Percentiles rank a stretch among this genome's conserved stretches.
Evolutionary conservation across 2,888 invertebrate species (phyloP).

Genomic region (Drosophila merina): DNA sequence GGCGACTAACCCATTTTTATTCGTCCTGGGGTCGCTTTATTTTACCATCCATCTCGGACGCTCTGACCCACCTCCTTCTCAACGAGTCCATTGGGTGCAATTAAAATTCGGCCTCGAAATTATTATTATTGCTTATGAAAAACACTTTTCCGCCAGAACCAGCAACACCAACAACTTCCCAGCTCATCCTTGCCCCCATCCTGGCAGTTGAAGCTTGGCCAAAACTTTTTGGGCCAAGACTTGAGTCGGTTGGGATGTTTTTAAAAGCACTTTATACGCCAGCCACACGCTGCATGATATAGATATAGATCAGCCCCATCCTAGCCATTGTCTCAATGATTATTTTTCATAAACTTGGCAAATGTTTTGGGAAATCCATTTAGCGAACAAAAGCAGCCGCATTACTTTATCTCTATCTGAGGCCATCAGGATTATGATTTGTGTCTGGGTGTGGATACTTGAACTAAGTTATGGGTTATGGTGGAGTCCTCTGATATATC

Average conservation of each 20-base stretch:
- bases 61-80: conserved; percentile 40
- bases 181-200: conserved; percentile 6
- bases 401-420: conserved; percentile 79
- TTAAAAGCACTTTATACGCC: conserved; percentile 79
- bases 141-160: conserved; percentile 65
- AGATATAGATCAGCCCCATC: conserved; percentile 17
- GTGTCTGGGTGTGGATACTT: conserved; percentile 55
- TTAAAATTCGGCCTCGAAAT: conserved; percentile 80
- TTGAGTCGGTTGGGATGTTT: conserved; percentile 68
- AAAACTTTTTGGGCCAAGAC: conserved; percentile 62
- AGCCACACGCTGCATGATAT: conserved; percentile 68
- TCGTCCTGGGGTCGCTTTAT: conserved; percentile 9
- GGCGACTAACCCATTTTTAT: conserved; percentile 31
- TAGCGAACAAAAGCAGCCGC: conserved; percentile 63
- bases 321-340: conserved; percentile 54
- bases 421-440: conserved; percentile 70
- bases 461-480: conserved; percentile 32
- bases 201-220: conserved; percentile 28
- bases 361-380: conserved; percentile 80
- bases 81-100: conserved; percentile 82
- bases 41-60: conserved; percentile 22
- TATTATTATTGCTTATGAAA: conserved; percentile 78
- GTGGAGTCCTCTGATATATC: conserved; percentile 4
- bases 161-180: background rate
- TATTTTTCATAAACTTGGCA: conserved; percentile 81